A percentile compares a stretch with the other conserved stretches of the same genome.
Evolutionary conservation across 2,113 vertebrate genomes (phyloP).

Genomic region (Haemorhous mexicanus): DNA sequence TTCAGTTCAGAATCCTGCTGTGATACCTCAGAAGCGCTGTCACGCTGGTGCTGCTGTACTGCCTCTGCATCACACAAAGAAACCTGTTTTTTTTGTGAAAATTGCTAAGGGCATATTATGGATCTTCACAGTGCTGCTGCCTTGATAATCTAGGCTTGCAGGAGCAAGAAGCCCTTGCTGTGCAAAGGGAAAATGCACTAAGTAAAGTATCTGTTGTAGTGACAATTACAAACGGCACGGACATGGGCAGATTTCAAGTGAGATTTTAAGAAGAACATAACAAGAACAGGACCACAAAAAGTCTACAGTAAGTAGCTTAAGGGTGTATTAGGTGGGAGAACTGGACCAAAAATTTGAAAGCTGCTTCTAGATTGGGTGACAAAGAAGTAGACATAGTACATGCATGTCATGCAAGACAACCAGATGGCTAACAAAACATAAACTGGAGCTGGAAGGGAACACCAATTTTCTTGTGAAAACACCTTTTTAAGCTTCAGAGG

Average conservation of each 20-base stretch:
- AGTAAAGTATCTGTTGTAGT: neutral
- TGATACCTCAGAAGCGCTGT: neutral
- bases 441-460: neutral
- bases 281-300: neutral
- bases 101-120: neutral
- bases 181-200: neutral
- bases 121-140: neutral
- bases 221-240: neutral
- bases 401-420: neutral
- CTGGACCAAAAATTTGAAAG: neutral
- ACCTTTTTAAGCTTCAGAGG: neutral
- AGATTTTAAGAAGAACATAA: neutral
- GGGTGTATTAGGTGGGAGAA: neutral
- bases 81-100: neutral
- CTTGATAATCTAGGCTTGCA: neutral
- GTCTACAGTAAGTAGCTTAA: neutral
- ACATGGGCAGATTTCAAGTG: neutral
- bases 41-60: neutral
- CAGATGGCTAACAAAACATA: neutral
- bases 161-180: neutral
- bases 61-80: neutral
- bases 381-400: neutral
- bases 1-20: neutral
- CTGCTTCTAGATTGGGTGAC: fast-evolving
- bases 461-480: neutral